These are phyloP conservation scores for Engraulis encrasicolus DNA, from an alignment of 2,113 vertebrate genomes.

Conservation along the genomic window DNA sequence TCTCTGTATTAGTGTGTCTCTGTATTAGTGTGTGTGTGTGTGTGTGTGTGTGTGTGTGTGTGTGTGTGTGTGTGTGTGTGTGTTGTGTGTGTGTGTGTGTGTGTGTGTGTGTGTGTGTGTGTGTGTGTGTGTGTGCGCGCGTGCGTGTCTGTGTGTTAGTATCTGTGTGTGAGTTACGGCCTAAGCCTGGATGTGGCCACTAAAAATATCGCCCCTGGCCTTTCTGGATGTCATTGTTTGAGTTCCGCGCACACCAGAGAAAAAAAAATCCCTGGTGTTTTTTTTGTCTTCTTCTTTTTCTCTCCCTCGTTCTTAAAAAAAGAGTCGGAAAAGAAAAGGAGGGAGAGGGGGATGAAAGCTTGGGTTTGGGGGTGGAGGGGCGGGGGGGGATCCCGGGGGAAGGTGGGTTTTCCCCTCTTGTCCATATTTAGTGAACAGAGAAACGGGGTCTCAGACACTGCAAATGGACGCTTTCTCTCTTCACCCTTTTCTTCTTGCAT, in stretches of 20 bases:
- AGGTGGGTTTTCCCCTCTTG: slow-evolving; percentile 63
- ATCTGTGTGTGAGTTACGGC: slow-evolving; percentile 62
- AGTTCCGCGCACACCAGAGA: slow-evolving; percentile 53
- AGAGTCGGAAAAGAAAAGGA: too few species aligned
- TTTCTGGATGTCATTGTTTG: slow-evolving; percentile 79
- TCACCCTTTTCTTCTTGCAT: too few species aligned
- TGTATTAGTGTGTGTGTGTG: slow-evolving; percentile 51
- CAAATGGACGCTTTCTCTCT: slow-evolving; percentile 42
- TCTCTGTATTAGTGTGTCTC: too few species aligned
- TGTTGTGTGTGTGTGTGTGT: not conserved
- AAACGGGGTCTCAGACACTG: slow-evolving; percentile 52
- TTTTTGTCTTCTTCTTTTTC: slow-evolving; percentile 45
- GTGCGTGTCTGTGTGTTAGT: not conserved
- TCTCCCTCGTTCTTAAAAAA: not conserved
- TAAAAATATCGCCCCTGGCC: slow-evolving; percentile 77
- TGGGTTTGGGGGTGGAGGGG: not conserved
- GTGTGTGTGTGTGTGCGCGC: not conserved
- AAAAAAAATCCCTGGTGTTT: slow-evolving; percentile 68
- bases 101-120: slow-evolving; percentile 42
- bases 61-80: not conserved
- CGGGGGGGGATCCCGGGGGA: slow-evolving; percentile 68
- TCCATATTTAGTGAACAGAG: slow-evolving; percentile 71
- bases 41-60: not conserved
- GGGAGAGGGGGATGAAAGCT: too few species aligned
- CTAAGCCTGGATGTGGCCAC: slow-evolving; percentile 69